Base-by-base conservation (phyloP, 2,113 vertebrate genomes). In the Anoplopoma fimbria region DNA sequence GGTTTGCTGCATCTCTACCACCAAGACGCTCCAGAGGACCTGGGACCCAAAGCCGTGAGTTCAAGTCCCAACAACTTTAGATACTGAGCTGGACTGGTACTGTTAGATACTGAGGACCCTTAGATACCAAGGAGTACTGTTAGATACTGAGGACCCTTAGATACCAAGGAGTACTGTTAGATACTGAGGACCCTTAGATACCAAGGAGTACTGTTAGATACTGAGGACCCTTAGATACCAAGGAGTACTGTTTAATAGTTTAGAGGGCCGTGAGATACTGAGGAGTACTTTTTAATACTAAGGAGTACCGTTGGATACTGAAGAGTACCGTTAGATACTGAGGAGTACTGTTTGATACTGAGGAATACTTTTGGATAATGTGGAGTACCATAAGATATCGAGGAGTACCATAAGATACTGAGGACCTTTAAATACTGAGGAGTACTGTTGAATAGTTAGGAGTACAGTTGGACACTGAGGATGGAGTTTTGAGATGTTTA, bases 1-100 rank as follows among this genome's bases (percentile, higher is more conserved):
- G 96, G 97, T 33, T 95, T 99, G 1, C 96, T 99, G 77, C 96
- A 95, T 83, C 97, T 99, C 40, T 98, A 97, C 94, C 96, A 94
- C 70, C 93, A 85, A 40, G 94, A 96, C n/a, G 73, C 85, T 0
- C 87, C 89, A 0, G 93, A 97, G 88, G 96, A 99, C 85, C 93
- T 95, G 17, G 97, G 97, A 21, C 94, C 96, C 58, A 97, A 97
- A 94, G 96, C 95, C 61, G 98, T 99, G 76, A 95, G 95, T 83
- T 36, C 61, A n/a, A 21, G 2, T 49, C 40, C 12, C 9, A 25
- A 5, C 12, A 21, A 47, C 7, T n/a, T 23, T 4, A 51, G 14
- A 27, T 9, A 17, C 29, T 2, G 1, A n/a, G 17, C 6, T 23
- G 17, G 15, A 49, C 47, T 19, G 17, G 42, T 45, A 4, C 47